Evolutionary conservation across 1,140 invertebrate species (phyloP).

Genomic region (Oncopeltus fasciatus): DNA sequence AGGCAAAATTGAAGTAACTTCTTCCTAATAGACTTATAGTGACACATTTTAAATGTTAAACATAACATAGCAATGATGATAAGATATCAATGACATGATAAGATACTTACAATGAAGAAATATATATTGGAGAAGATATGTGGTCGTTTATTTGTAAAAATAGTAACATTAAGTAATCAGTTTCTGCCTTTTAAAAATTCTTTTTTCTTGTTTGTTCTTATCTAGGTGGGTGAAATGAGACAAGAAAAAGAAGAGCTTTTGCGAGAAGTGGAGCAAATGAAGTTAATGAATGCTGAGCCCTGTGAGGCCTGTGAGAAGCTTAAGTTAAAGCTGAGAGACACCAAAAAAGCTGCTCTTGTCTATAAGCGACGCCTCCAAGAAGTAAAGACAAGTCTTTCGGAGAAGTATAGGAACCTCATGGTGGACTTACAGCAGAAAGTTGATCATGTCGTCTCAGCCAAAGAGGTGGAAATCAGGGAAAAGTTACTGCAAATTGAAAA

Average conservation of each 20-base stretch:
- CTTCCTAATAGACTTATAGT: too few species aligned
- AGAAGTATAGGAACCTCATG: conserved; percentile 4
- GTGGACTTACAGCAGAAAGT: neutral
- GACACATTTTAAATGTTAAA: too few species aligned
- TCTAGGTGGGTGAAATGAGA: neutral
- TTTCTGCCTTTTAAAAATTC: neutral
- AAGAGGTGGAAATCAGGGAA: conserved; percentile 6
- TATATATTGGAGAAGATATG: too few species aligned
- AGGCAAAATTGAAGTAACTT: too few species aligned
- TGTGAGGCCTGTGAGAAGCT: neutral
- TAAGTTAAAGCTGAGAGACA: neutral
- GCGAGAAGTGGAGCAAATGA: neutral
- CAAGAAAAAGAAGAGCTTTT: neutral
- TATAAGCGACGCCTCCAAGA: neutral
- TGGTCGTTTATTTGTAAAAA: too few species aligned
- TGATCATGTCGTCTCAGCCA: conserved; percentile 1
- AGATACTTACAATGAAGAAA: too few species aligned
- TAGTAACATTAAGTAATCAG: too few species aligned
- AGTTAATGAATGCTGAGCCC: neutral
- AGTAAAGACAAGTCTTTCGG: neutral
- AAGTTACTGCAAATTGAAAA: conserved; percentile 10
- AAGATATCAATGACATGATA: too few species aligned
- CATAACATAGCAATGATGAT: too few species aligned
- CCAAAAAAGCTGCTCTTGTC: neutral
- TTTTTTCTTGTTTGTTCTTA: neutral